Evolutionary conservation across 2,113 vertebrate genomes (phyloP).

Genomic region (Seriola quinqueradiata): DNA sequence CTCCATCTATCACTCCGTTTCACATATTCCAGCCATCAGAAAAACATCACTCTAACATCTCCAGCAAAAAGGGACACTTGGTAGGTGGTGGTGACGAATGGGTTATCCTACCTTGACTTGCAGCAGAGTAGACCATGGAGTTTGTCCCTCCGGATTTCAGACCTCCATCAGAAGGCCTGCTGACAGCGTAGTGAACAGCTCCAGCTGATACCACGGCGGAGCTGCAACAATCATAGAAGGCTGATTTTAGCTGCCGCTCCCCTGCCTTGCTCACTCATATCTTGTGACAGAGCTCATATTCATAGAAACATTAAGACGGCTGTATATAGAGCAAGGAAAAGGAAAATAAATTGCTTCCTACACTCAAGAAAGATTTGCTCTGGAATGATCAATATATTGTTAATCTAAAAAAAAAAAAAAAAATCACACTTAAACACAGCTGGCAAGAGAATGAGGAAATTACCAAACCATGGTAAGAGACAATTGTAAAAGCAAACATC

Average conservation of each 20-base stretch:
- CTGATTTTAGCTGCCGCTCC: constrained; percentile 81
- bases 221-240: constrained; percentile 76
- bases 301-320: constrained; percentile 71
- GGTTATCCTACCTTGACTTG: constrained; percentile 81
- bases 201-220: constrained; percentile 67
- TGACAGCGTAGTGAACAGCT: constrained; percentile 71
- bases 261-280: constrained; percentile 73
- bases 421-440: neutral
- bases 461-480: neutral
- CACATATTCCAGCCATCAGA: constrained; percentile 21
- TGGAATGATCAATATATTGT: neutral
- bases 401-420: neutral
- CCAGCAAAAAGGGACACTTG: neutral
- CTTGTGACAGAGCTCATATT: constrained; percentile 83
- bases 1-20: constrained; percentile 30
- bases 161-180: constrained; percentile 78
- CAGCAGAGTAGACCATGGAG: constrained; percentile 76
- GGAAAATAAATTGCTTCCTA: constrained; percentile 47
- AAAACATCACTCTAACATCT: neutral
- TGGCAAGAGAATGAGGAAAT: neutral
- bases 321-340: constrained; percentile 57
- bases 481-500: neutral
- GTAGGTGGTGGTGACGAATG: neutral
- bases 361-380: constrained; percentile 17
- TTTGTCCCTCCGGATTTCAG: constrained; percentile 67